Base-by-base conservation (phyloP, 2,113 vertebrate genomes). In the Ammodytes marinus region DNA sequence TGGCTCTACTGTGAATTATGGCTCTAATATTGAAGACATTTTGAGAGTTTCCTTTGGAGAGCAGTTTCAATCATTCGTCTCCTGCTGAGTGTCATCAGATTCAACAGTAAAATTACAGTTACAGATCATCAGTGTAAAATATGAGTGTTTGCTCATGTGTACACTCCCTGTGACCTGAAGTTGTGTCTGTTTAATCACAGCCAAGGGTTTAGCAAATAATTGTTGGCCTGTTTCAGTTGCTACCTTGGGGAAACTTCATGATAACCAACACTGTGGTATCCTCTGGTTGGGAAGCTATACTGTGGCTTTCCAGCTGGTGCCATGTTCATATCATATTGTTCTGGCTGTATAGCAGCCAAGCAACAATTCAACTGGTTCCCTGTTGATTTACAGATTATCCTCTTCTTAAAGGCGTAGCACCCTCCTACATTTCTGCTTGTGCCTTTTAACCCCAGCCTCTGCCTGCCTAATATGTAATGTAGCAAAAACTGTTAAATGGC, bases 1-100 rank as follows among this genome's bases (percentile, higher is more conserved):
- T 2, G 77, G 17, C 75, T 65, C 45, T 0, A 55, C 60, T 2
- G 9, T 89, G 92, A 93, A 72, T 87, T 87, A 91, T 86, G 88
- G 74, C 11, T 76, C 83, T 88, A 93, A 93, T 93, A 92, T 90
- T 70, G 80, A 19, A 82, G 81, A 65, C 68, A 79, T 88, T 78
- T 84, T 71, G 37, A 40, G 53, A 78, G 69, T 81, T 87, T 85
- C 74, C 87, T 89, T 84, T 27, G 40, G 89, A 86, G 90, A 82
- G 83, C 86, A 39, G 74, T 91, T 83, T 77, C 59, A 67, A 73
- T 86, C 75, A 81, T 75, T 27, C 75, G 47, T 57, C 27, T 8
- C 80, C 79, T 8, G 19, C 76, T 9, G 54, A 88, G 76, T 72
- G 79, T 84, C 86, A 63, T 87, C 80, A 76, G 5, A 72, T 66